Evolutionary conservation across 2,113 vertebrate genomes (phyloP), one percentile per base, ranked within the genome.

Genomic region (Heliornis fulica): DNA sequence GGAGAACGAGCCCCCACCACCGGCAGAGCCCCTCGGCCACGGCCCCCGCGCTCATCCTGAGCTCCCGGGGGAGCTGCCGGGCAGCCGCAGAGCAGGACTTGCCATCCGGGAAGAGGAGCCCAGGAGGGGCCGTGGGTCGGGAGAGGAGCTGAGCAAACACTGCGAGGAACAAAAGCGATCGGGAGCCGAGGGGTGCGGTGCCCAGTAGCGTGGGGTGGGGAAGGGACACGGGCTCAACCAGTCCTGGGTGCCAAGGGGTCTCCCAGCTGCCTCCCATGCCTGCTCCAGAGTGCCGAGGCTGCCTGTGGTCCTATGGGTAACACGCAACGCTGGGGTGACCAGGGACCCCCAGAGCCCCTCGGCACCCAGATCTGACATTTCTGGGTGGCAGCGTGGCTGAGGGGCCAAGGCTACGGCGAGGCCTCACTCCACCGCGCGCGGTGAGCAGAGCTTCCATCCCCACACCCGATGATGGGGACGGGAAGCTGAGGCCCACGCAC

Each of bases 191-290:
- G 59, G 64, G 77, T 31, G 28, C 4, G 21, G 68, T 18, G 23
- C n/a, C 31, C 4, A 3, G 21, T 3, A 2, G 28, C 0, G 0
- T 0, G 1, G 69, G 56, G 6, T 11, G 69, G 60, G 59, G 46
- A 70, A 23, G 14, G 74, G 40, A 57, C 2, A 0, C 1, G 5
- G 63, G 25, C 51, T 86, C n/a, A 64, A 63, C 22, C 51, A 14
- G 2, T 7, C 4, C 17, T 0, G 2, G 8, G 5, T 1, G 2
- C 13, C 2, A 10, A 50, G 46, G 66, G 79, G 59, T 51, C n/a
- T n/a, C 23, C 83, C 5, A 0, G 54, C 17, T 1, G 1, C 41
- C 72, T 91, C 53, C 79, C 43, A 7, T 1, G 34, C 40, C 36
- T 5, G 1, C 75, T 32, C 21, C 21, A 15, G 25, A 28, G 16